Percentiles rank a stretch among this genome's conserved stretches.
phyloP scores from a whole-genome alignment of 1,140 invertebrate genomes.

The Sycophila sp. region DNA sequence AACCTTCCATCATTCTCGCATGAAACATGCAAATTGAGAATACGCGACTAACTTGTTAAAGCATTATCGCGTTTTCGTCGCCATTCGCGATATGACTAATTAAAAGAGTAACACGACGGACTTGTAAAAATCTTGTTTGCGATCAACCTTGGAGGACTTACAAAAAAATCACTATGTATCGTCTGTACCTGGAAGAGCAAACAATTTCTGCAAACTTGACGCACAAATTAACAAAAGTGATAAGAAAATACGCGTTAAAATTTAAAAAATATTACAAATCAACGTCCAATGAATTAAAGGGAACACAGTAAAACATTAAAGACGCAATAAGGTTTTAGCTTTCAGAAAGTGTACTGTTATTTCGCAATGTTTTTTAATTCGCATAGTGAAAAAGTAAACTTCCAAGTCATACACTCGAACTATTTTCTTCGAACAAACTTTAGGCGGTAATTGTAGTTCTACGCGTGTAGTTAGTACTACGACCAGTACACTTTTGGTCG shows the following conservation, averaged over 20 bases:
- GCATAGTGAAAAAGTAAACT: too few relatives aligned
- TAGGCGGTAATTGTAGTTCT: too few relatives aligned
- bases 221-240: neutral
- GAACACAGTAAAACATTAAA: too few relatives aligned
- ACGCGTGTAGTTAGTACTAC: too few relatives aligned
- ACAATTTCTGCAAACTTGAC: neutral
- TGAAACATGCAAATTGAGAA: neutral
- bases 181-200: neutral
- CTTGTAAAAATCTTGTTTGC: neutral
- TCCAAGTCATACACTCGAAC: too few relatives aligned
- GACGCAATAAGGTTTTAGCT: too few relatives aligned
- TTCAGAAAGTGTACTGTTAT: too few relatives aligned
- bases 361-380: too few relatives aligned
- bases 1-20: neutral
- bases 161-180: slow-evolving; percentile 4
- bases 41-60: neutral
- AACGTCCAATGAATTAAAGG: too few relatives aligned
- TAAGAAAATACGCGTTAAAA: neutral
- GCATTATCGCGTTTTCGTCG: neutral
- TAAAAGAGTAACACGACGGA: neutral
- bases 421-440: too few relatives aligned
- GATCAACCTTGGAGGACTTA: neutral
- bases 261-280: too few relatives aligned
- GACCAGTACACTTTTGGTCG: too few relatives aligned
- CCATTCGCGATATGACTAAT: neutral